These are phyloP conservation scores for Archaeoteleia sp. DNA, from an alignment of 2,888 invertebrate species.

Conservation along the genomic window DNA sequence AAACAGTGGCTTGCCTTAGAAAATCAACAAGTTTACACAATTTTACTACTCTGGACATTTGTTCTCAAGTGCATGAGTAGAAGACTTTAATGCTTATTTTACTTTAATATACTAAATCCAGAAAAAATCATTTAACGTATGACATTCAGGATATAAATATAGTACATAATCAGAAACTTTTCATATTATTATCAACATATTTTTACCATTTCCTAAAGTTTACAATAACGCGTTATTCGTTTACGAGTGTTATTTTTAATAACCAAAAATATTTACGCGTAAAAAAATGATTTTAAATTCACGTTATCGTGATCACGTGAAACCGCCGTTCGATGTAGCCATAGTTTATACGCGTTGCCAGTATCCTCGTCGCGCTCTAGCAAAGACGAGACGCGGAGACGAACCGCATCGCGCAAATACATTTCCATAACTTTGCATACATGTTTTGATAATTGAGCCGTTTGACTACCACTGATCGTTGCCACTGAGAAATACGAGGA, in stretches of 20 bases:
- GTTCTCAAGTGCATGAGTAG: no score
- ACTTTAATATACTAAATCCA: no score
- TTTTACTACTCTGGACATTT: no score
- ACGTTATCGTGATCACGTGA: conserved; percentile 42
- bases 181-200: no score
- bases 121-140: no score
- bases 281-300: conserved; percentile 36
- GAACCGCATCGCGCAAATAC: conserved; percentile 67
- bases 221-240: no score
- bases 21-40: conserved; percentile 34
- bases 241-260: no score
- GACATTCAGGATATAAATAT: no score
- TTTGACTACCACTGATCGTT: conserved; percentile 47
- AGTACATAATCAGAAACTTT: no score
- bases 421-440: conserved; percentile 73
- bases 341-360: conserved; percentile 40
- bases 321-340: conserved; percentile 42
- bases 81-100: no score
- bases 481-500: conserved; percentile 13
- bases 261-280: conserved; percentile 23
- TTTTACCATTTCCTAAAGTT: no score
- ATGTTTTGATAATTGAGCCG: conserved; percentile 71
- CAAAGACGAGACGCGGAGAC: conserved; percentile 59
- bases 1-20: conserved; percentile 15
- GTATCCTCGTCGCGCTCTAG: conserved; percentile 62